Percentiles rank a stretch among this genome's conserved stretches.
Evolutionary conservation across 2,888 invertebrate species (phyloP).

Genomic region (Chouioia cunea): DNA sequence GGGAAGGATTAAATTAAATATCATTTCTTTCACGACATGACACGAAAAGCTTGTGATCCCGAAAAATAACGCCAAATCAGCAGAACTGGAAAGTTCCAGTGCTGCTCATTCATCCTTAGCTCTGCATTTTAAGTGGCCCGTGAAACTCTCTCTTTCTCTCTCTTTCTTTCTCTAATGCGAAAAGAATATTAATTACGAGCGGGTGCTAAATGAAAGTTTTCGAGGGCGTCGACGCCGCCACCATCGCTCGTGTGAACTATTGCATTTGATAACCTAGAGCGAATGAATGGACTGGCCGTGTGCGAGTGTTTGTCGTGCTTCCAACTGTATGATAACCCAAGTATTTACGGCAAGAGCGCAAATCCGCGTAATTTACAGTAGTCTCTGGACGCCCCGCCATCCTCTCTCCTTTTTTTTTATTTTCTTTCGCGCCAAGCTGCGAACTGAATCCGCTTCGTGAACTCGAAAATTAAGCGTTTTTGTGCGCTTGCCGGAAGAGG

Average conservation of each 20-base stretch:
- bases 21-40: conserved; percentile 10
- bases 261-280: conserved; percentile 64
- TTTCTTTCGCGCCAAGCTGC: conserved; percentile 1
- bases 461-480: conserved; percentile 47
- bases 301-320: conserved; percentile 55
- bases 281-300: conserved; percentile 62
- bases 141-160: not conserved
- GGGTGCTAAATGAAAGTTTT: conserved; percentile 36
- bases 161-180: conserved; percentile 6
- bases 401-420: conserved; percentile 6
- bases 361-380: conserved; percentile 63
- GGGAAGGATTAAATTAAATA: conserved; percentile 5
- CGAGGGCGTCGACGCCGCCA: too few species aligned
- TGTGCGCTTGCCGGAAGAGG: conserved; percentile 9
- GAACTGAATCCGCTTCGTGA: conserved; percentile 1
- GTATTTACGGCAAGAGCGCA: conserved; percentile 63
- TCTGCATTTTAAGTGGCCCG: conserved; percentile 17
- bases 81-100: conserved; percentile 9
- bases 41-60: not conserved
- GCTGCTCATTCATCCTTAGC: conserved; percentile 30
- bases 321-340: conserved; percentile 64
- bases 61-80: conserved; percentile 22
- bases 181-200: conserved; percentile 45
- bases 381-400: conserved; percentile 21
- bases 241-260: conserved; percentile 60